Base-by-base conservation (phyloP, 2,113 vertebrate genomes). In the Climacteris rufus region DNA sequence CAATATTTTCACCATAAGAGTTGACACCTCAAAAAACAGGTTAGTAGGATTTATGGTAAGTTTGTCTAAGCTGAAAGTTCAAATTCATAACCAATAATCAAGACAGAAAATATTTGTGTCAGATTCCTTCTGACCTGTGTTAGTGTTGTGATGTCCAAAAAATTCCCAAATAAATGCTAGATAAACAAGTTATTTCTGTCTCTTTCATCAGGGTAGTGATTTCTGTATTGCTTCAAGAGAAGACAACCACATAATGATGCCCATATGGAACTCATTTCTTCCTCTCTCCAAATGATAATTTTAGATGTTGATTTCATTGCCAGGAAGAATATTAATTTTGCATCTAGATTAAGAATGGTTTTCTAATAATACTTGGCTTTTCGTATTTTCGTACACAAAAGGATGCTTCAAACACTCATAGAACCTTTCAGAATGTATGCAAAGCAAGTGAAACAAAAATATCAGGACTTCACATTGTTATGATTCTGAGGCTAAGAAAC, bases 131-230 rank as follows among this genome's bases (percentile, higher is more conserved):
- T 91, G 80, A 87, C 39, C 72, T 60, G 42, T 75, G 72, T 69
- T 72, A 65, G 57, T 28, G 24, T 76, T 72, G 35, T 66, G 91
- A 96, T 87, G 50, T 54, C 82, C 87, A 91, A 83, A 94, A 79
- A 83, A 93, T 85, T 79, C 60, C 81, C 66, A 94, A 87, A 91
- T 86, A 89, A 89, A 89, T 93, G 70, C 45, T 94, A 87, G 66
- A 91, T 79, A 94, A 96, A 97, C 94, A 97, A 96, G 59, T 83
- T 96, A 94, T 91, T 96, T 70, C 59, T 50, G 39, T 74, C 33
- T 87, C 57, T 91, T 85, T 95, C 91, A 83, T 83, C 59, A 90
- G 63, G 37, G 84, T 47, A 85, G 87, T 63, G 70, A 95, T 95
- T 96, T 97, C 63, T 88, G 57, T 77, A 63, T 74, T 87, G 57